Evolutionary conservation across 35 echinoderm and acorn worm genomes (phyloP), one percentile per base, ranked within the genome.

Genomic region (Ophioderma brevispina): DNA sequence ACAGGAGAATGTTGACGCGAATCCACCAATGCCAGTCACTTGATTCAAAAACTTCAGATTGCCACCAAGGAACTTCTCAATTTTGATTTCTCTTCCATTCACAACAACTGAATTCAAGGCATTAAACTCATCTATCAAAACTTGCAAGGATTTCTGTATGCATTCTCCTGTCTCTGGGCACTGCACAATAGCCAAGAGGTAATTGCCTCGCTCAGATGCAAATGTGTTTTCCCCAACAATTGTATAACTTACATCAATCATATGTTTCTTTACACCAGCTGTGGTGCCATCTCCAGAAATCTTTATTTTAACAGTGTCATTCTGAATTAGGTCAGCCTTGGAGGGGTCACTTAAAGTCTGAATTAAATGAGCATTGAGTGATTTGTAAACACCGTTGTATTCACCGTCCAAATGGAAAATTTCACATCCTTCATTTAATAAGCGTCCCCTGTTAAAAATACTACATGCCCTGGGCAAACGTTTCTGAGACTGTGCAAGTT

Each of bases 141-240:
- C 40, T 33, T 34, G 82, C 1, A 88, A 36, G 13, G 91, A 76
- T 88, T 88, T 82, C 23, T 75, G n/a, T 38, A 83, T 93, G 34
- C 77, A 76, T 82, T 93, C 91, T 55, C 75, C 90, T 75, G 91
- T 93, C 55, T 93, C 91, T 88, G 86, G 86, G n/a, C n/a, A n/a
- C n/a, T n/a, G n/a, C n/a, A 77, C 91, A 88, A 88, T 49, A 39
- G 85, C 85, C 23, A 88, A 35, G 10, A 88, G 85, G 55, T 89
- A 93, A 89, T 93, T 83, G 0, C 86, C 86, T 46, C 80, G 78
- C 77, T 93, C 86, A 8, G 92, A 92, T 31, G 36, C n/a, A 93
- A 86, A 89, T 15, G 80, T 23, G 4, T 36, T 88, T 30, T 93
- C 92, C 40, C 86, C 92, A 18, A 82, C 83, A 4, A 93, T 83